Evolutionary conservation across 2,113 vertebrate species (phyloP).

Genomic region (Calyptommatus sinebrachiatus): DNA sequence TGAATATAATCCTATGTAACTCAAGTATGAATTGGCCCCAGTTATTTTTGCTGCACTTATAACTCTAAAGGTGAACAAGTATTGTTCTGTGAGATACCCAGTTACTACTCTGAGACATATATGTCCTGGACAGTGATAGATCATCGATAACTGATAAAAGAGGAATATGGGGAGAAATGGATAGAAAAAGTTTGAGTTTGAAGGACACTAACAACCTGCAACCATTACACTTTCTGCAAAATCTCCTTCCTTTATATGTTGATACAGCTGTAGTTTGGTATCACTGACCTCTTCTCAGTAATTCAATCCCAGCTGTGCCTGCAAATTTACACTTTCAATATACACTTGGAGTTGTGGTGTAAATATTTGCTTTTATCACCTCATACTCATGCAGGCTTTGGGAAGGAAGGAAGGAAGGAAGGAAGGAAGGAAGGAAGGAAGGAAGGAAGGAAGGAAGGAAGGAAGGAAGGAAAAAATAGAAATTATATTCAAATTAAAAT

Average conservation of each 20-base stretch:
- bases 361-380: background rate
- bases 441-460: no score
- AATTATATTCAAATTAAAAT: no score
- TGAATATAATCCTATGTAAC: background rate
- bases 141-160: background rate
- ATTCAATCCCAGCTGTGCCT: slow-evolving; percentile 6
- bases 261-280: background rate
- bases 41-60: background rate
- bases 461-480: no score
- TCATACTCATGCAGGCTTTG: background rate
- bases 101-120: background rate
- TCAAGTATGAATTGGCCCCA: background rate
- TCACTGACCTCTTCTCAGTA: slow-evolving; percentile 9
- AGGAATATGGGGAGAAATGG: background rate
- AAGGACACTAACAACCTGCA: background rate
- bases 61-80: background rate
- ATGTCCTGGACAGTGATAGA: slow-evolving; percentile 1
- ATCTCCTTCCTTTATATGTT: slow-evolving; percentile 7
- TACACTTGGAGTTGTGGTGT: background rate
- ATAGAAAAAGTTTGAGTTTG: background rate
- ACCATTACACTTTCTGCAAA: background rate
- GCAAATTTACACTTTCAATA: slow-evolving; percentile 5
- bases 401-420: no score
- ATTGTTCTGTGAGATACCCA: background rate
- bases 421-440: no score